These are phyloP conservation scores for Lucinisca nassula DNA, from an alignment of 2,888 invertebrate species.

Conservation along the genomic window DNA sequence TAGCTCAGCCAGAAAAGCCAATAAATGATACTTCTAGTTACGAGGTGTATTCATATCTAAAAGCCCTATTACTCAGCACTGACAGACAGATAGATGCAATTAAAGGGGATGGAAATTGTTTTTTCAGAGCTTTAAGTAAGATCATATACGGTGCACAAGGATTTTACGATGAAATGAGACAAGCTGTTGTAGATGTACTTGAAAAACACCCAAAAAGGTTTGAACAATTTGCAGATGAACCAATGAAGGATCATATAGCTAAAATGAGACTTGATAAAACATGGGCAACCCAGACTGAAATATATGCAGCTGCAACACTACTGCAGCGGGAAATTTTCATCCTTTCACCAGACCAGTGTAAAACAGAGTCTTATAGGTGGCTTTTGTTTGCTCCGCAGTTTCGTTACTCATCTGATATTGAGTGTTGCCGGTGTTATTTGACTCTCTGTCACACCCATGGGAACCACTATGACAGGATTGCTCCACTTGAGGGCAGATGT, in stretches of 20 bases:
- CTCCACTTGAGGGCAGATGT: conserved; percentile 70
- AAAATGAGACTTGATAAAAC: conserved; percentile 75
- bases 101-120: conserved; percentile 83
- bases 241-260: conserved; percentile 72
- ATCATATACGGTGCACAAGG: conserved; percentile 79
- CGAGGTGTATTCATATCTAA: conserved; percentile 72
- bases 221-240: conserved; percentile 78
- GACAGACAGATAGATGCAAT: conserved; percentile 80
- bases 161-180: conserved; percentile 79
- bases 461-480: conserved; percentile 83
- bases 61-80: conserved; percentile 66
- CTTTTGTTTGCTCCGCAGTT: conserved; percentile 78
- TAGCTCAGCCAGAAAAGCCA: conserved; percentile 43
- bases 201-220: conserved; percentile 77
- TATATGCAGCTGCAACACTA: conserved; percentile 82
- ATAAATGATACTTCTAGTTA: conserved; percentile 72
- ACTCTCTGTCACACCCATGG: conserved; percentile 84
- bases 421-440: conserved; percentile 75
- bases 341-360: conserved; percentile 78
- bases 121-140: conserved; percentile 83
- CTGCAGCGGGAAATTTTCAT: conserved; percentile 80
- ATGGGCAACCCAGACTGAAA: conserved; percentile 83
- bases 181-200: conserved; percentile 79
- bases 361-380: conserved; percentile 78
- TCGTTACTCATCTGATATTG: conserved; percentile 40